These are phyloP conservation scores for Tetragonula clypearis DNA, from an alignment of 1,140 invertebrate species.

Conservation along the genomic window DNA sequence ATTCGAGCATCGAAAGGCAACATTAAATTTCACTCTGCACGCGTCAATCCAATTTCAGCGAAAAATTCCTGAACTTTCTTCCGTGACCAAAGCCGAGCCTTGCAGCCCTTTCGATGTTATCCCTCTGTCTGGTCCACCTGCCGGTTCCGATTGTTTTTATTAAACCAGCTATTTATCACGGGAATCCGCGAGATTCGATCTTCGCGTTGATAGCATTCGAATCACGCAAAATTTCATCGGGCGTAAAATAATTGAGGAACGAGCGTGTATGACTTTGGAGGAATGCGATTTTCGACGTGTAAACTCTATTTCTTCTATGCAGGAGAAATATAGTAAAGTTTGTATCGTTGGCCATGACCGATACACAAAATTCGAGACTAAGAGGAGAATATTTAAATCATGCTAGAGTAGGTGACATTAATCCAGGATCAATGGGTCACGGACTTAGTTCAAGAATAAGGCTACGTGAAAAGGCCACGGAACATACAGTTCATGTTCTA, in stretches of 20 bases:
- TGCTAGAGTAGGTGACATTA: background rate
- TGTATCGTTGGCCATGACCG: background rate
- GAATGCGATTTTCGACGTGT: background rate
- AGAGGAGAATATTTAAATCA: background rate
- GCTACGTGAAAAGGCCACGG: conserved; percentile 35
- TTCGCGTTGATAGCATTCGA: conserved; percentile 3
- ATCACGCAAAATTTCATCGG: background rate
- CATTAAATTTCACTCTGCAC: conserved; percentile 29
- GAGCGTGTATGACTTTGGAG: background rate
- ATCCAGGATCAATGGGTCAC: background rate
- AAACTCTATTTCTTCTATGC: background rate
- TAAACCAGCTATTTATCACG: conserved; percentile 28
- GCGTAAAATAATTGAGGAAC: background rate
- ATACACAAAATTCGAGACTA: background rate
- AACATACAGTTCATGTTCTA: conserved; percentile 53
- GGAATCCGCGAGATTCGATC: conserved; percentile 25
- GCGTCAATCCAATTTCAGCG: conserved; percentile 7
- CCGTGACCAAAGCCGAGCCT: no score
- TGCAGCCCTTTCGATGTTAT: background rate
- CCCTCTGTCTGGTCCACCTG: background rate
- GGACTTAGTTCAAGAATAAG: conserved; percentile 56
- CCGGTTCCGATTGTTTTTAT: conserved; percentile 21
- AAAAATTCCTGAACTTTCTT: conserved; percentile 13
- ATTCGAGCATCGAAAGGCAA: background rate
- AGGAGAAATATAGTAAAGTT: background rate